phyloP scores from a whole-genome alignment of 2,797 vertebrate species.

The Sphenopsis melanotis region DNA sequence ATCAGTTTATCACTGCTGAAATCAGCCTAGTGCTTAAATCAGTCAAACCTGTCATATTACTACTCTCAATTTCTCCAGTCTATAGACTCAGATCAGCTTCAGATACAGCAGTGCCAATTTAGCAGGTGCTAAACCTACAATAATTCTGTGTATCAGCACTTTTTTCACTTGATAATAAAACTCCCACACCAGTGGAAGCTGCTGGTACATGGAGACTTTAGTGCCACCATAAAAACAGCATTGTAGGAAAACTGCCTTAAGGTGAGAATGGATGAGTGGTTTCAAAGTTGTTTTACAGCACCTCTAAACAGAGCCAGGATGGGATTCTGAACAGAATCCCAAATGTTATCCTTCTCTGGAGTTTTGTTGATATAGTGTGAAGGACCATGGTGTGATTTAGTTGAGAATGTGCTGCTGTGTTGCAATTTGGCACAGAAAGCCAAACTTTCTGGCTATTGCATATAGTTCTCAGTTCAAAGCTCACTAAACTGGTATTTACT shows the following conservation, averaged over 20 bases:
- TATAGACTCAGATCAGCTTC: not conserved
- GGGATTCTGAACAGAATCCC: not conserved
- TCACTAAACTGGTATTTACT: not conserved
- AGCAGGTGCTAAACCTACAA: slow-evolving; percentile 24
- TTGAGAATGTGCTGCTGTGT: not conserved
- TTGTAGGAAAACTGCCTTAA: slow-evolving; percentile 33
- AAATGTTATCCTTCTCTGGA: not conserved
- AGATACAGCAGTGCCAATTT: not conserved
- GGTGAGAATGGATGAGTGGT: slow-evolving; percentile 25
- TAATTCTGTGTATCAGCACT: slow-evolving; percentile 31
- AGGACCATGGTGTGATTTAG: not conserved
- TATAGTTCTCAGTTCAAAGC: not conserved
- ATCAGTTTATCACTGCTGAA: not conserved
- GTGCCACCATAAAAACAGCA: slow-evolving; percentile 34
- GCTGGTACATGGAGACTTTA: not conserved
- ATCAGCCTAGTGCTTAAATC: not conserved
- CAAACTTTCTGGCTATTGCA: not conserved
- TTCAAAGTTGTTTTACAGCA: not conserved
- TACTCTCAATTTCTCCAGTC: not conserved
- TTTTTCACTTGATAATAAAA: slow-evolving; percentile 39
- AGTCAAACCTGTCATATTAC: not conserved
- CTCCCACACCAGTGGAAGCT: not conserved
- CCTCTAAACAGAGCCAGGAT: not conserved
- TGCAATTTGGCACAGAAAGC: not conserved
- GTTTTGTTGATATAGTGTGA: not conserved